Percentiles rank a stretch among this genome's conserved stretches.
phyloP scores from a whole-genome alignment of 2,797 vertebrate species.

The Salarias fasciatus region DNA sequence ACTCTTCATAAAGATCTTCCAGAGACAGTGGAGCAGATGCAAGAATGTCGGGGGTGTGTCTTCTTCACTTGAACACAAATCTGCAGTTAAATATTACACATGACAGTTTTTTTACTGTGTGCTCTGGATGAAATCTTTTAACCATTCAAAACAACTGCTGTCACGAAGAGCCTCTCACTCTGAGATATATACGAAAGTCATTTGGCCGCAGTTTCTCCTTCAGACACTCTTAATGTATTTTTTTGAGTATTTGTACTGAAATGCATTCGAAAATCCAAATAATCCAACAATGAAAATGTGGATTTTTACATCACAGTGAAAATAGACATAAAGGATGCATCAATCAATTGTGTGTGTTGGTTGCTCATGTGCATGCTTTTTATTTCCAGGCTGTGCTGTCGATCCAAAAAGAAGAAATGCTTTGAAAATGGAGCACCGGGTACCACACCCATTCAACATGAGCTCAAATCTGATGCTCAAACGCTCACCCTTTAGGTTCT shows the following conservation, averaged over 20 bases:
- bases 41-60: slow-evolving; percentile 84
- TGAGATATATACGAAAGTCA: too few species aligned
- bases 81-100: background rate
- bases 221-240: too few species aligned
- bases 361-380: background rate
- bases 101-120: too few species aligned
- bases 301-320: too few species aligned
- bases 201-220: too few species aligned
- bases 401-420: slow-evolving; percentile 49
- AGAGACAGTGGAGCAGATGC: slow-evolving; percentile 93
- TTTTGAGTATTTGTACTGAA: too few species aligned
- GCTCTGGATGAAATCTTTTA: too few species aligned
- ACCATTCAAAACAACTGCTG: too few species aligned
- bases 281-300: too few species aligned
- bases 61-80: background rate
- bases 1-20: slow-evolving; percentile 89
- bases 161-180: too few species aligned
- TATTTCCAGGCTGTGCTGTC: slow-evolving; percentile 56
- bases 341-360: background rate
- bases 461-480: slow-evolving; percentile 35
- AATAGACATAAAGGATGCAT: too few species aligned
- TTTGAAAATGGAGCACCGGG: slow-evolving; percentile 40
- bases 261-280: too few species aligned
- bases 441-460: slow-evolving; percentile 14
- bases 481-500: slow-evolving; percentile 19